Conservation (phyloP, 2,888 invertebrate genomes). For the Limnephilus marmoratus region DNA sequence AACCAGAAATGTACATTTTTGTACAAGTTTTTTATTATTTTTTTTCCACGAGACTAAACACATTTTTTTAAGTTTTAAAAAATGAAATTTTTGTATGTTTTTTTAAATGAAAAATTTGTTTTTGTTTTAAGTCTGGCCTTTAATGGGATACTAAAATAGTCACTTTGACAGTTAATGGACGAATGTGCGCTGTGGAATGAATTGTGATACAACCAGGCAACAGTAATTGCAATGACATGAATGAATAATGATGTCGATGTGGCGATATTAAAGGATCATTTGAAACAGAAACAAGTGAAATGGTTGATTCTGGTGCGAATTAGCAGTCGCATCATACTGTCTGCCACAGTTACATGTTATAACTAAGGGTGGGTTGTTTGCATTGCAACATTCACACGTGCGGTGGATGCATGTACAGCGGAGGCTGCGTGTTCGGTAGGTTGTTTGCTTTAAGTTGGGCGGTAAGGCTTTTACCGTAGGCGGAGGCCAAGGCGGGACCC, state of each 20-base stretch:
- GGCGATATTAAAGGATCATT: background rate
- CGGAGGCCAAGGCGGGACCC: constrained; percentile 52
- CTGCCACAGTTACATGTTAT: background rate
- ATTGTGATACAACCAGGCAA: constrained; percentile 47
- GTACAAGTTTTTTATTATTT: background rate
- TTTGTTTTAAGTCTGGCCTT: background rate
- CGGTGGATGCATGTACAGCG: constrained; percentile 12
- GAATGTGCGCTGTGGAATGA: constrained; percentile 45
- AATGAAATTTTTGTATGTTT: background rate
- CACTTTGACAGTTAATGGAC: constrained; percentile 2
- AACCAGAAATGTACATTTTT: background rate
- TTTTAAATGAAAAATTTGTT: too few species aligned
- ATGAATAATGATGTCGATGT: constrained; percentile 31
- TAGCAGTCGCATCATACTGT: background rate
- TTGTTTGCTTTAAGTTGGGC: constrained; percentile 30
- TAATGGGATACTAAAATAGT: background rate
- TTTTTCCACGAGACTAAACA: background rate
- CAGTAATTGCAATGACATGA: constrained; percentile 27
- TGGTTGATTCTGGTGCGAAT: background rate
- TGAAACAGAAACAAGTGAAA: background rate
- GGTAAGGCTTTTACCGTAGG: constrained; percentile 52
- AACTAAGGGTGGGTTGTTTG: constrained; percentile 2
- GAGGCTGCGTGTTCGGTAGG: constrained; percentile 28
- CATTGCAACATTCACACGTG: constrained; percentile 44
- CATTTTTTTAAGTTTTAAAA: background rate